phyloP scores from a whole-genome alignment of 2,888 invertebrate species.

The Lasioglossum villosulum region DNA sequence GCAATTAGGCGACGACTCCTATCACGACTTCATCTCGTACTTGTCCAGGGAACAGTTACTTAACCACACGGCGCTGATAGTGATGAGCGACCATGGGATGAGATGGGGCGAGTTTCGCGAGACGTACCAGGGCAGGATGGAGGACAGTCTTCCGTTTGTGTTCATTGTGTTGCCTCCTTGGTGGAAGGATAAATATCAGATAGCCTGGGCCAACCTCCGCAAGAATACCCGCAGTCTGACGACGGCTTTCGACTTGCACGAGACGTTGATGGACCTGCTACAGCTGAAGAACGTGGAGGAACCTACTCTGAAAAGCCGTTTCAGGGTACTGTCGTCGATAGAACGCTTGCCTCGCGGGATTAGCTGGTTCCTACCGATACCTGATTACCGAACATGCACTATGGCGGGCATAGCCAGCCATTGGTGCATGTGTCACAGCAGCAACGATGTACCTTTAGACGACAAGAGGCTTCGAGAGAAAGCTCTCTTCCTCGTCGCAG shows the following conservation, averaged over 20 bases:
- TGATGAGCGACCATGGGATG: slow-evolving; percentile 96
- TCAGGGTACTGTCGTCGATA: slow-evolving; percentile 77
- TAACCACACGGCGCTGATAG: slow-evolving; percentile 89
- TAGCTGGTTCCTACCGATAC: slow-evolving; percentile 92
- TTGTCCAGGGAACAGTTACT: slow-evolving; percentile 86
- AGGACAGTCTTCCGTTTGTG: slow-evolving; percentile 94
- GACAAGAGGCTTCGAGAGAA: slow-evolving; percentile 87
- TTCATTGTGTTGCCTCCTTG: slow-evolving; percentile 90
- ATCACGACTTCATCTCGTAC: slow-evolving; percentile 86
- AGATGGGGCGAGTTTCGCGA: slow-evolving; percentile 93
- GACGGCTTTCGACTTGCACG: slow-evolving; percentile 93
- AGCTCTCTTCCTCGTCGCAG: slow-evolving; percentile 87
- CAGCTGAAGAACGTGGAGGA: slow-evolving; percentile 85
- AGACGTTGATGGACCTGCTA: slow-evolving; percentile 90
- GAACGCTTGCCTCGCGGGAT: slow-evolving; percentile 86
- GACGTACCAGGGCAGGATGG: slow-evolving; percentile 94
- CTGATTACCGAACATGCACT: slow-evolving; percentile 90
- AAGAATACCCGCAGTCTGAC: slow-evolving; percentile 90
- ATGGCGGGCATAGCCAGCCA: slow-evolving; percentile 92
- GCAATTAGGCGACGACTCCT: slow-evolving; percentile 89
- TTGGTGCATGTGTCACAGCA: slow-evolving; percentile 95
- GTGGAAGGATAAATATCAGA: slow-evolving; percentile 88
- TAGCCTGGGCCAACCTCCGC: slow-evolving; percentile 88
- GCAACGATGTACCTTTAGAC: slow-evolving; percentile 86
- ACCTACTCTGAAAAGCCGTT: slow-evolving; percentile 82